Percentiles rank a stretch among this genome's conserved stretches.
Conservation (phyloP, 2,888 invertebrate species). For the Hyles lineata region DNA sequence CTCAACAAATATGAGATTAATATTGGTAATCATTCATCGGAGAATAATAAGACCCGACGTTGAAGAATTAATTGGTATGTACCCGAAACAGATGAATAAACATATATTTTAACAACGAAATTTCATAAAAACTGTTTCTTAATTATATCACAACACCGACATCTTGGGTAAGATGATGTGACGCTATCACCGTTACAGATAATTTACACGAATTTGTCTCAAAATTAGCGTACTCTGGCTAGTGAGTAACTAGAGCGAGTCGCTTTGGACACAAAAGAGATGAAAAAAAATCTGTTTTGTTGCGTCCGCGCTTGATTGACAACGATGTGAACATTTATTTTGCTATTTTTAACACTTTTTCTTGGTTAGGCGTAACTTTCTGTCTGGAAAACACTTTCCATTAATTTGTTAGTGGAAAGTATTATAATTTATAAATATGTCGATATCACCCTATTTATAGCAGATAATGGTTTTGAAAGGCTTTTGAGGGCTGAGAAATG, state of each 20-base stretch:
- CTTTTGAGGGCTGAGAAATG: neutral
- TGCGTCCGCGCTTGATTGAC: constrained; percentile 57
- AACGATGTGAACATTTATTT: constrained; percentile 53
- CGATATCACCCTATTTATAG: constrained; percentile 27
- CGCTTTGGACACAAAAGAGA: constrained; percentile 50
- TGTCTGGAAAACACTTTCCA: constrained; percentile 63
- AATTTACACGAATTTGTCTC: constrained; percentile 57
- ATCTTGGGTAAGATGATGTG: constrained; percentile 37
- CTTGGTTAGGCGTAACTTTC: constrained; percentile 54
- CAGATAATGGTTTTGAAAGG: neutral
- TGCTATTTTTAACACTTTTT: constrained; percentile 54
- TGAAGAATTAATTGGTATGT: neutral
- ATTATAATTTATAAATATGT: neutral
- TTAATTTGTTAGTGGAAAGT: constrained; percentile 56
- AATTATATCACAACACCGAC: constrained; percentile 29
- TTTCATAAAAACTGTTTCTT: constrained; percentile 28
- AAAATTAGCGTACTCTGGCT: constrained; percentile 59
- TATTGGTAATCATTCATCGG: too few species aligned
- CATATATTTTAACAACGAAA: neutral
- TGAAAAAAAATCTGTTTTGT: constrained; percentile 50
- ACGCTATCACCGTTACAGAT: constrained; percentile 50
- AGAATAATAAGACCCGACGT: too few species aligned
- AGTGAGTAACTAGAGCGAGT: constrained; percentile 61
- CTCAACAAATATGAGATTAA: too few species aligned
- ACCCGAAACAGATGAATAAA: neutral